Percentiles rank a stretch among this genome's conserved stretches.
Conservation (phyloP, 2,113 vertebrate species). For the Oophaga pumilio region DNA sequence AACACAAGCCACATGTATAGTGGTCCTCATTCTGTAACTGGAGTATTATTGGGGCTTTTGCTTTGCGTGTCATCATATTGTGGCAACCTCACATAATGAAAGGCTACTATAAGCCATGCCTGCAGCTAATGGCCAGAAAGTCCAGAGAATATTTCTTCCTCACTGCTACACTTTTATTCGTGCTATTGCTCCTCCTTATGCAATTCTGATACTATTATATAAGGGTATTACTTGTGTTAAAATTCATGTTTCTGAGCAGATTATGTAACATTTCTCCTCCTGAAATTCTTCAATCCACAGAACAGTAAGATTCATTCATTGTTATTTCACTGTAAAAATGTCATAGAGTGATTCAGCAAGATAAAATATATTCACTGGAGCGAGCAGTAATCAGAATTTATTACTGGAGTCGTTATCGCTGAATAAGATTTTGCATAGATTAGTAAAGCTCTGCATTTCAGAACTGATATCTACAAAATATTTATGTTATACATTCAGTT, state of each 20-base stretch:
- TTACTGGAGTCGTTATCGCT: constrained; percentile 13
- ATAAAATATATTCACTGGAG: constrained; percentile 4
- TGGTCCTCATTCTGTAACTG: no score
- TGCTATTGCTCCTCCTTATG: no score
- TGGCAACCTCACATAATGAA: no score
- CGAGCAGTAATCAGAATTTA: neutral
- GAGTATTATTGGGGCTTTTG: no score
- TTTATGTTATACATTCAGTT: neutral
- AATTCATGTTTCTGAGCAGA: neutral
- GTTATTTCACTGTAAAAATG: constrained; percentile 32
- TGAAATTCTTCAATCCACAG: neutral
- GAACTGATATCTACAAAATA: constrained; percentile 4
- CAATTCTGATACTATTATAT: neutral
- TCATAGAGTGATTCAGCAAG: constrained; percentile 26
- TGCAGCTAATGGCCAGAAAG: no score
- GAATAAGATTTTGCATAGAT: constrained; percentile 15
- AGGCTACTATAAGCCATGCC: no score
- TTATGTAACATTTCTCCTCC: neutral
- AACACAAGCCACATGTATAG: no score
- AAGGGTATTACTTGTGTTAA: neutral
- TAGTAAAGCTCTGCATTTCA: constrained; percentile 2
- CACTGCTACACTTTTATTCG: no score
- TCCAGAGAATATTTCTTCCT: no score
- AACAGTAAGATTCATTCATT: constrained; percentile 19
- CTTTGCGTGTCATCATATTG: no score